Evolutionary conservation across 2,797 vertebrate species (phyloP).

Genomic region (Diplodus sargus): DNA sequence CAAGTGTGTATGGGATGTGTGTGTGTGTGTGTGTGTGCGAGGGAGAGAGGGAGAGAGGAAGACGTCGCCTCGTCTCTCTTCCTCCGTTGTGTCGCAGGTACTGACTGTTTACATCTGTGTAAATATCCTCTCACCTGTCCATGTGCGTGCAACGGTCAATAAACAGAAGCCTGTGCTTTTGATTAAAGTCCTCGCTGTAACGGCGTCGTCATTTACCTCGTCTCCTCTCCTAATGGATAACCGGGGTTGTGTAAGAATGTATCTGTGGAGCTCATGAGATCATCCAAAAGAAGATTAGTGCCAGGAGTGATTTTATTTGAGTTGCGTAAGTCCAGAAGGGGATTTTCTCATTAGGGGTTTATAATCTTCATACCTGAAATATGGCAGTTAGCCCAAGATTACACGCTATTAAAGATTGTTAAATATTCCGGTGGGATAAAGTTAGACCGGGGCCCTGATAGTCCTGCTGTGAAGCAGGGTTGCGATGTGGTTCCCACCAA

Average conservation of each 20-base stretch:
- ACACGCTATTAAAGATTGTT: slow-evolving; percentile 1
- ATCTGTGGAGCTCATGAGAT: slow-evolving; percentile 20
- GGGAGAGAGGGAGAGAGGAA: slow-evolving; percentile 26
- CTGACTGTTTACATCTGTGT: slow-evolving; percentile 85
- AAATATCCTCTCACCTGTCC: slow-evolving; percentile 83
- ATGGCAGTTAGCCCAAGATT: slow-evolving; percentile 17
- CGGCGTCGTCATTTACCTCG: slow-evolving; percentile 52
- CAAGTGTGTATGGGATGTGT: slow-evolving; percentile 55
- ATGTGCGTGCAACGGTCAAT: slow-evolving; percentile 83
- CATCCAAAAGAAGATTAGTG: slow-evolving; percentile 43
- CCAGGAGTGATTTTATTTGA: slow-evolving; percentile 46
- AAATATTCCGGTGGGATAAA: slow-evolving; percentile 24
- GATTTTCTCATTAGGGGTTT: slow-evolving; percentile 38
- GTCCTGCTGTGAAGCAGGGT: background rate
- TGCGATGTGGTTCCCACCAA: background rate
- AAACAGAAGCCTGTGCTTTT: slow-evolving; percentile 86
- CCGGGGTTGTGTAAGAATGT: slow-evolving; percentile 16
- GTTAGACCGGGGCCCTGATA: background rate
- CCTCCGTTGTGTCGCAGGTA: slow-evolving; percentile 77
- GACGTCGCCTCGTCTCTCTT: slow-evolving; percentile 53
- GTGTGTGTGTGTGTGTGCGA: slow-evolving; percentile 53
- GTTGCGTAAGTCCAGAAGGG: slow-evolving; percentile 27
- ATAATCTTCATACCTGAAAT: slow-evolving; percentile 22
- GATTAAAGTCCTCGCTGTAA: slow-evolving; percentile 64
- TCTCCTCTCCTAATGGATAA: slow-evolving; percentile 2